These are phyloP conservation scores for Drosophila albomicans DNA, from an alignment of 1,140 invertebrate genomes.

Conservation along the genomic window DNA sequence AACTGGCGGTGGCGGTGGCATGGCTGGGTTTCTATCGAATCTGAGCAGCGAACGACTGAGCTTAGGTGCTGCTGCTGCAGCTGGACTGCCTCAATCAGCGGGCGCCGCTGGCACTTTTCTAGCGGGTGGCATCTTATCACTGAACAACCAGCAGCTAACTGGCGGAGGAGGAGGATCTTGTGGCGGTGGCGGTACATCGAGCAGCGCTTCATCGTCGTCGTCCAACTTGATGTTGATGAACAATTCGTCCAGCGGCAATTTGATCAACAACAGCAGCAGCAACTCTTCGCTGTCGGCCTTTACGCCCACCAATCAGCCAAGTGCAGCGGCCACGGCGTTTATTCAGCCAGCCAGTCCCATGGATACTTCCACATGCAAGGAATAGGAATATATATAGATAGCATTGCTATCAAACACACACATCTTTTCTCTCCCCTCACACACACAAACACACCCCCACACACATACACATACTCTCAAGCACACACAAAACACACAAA, in stretches of 20 bases:
- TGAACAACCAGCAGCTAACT: constrained; percentile 57
- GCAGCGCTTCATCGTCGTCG: constrained; percentile 68
- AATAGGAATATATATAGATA: constrained; percentile 51
- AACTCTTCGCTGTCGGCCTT: constrained; percentile 78
- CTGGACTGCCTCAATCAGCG: neutral
- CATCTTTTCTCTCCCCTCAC: constrained; percentile 6
- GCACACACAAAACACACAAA: constrained; percentile 25
- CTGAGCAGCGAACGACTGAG: constrained; percentile 68
- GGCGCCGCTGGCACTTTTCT: constrained; percentile 55
- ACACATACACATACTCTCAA: constrained; percentile 34
- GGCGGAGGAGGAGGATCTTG: constrained; percentile 1
- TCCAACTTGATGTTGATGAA: constrained; percentile 79
- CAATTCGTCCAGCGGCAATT: constrained; percentile 79
- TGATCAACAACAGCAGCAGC: constrained; percentile 70
- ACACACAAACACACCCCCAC: constrained; percentile 18
- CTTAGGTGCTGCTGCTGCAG: constrained; percentile 42
- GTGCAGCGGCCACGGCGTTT: constrained; percentile 65
- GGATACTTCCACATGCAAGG: constrained; percentile 87
- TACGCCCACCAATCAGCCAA: constrained; percentile 79
- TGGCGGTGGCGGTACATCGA: constrained; percentile 26
- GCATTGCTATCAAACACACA: neutral
- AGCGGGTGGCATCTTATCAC: constrained; percentile 63
- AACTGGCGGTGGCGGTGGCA: constrained; percentile 29
- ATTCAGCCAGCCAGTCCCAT: constrained; percentile 89
- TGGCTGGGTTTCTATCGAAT: constrained; percentile 68